These are phyloP conservation scores for Scaptomyza cyrtandrae DNA, from an alignment of 2,888 invertebrate species.

Conservation along the genomic window DNA sequence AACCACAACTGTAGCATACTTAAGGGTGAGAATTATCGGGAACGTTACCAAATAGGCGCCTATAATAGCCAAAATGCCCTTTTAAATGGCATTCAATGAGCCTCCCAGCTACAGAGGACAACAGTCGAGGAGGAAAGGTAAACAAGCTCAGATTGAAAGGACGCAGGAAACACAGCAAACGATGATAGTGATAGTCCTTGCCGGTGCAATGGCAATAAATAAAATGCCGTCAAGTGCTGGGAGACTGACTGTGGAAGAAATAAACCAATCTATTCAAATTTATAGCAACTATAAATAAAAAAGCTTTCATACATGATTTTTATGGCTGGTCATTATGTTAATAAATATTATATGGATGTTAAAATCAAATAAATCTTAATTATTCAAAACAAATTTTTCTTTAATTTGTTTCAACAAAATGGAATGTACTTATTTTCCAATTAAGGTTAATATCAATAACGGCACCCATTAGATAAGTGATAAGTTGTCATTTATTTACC, in stretches of 20 bases:
- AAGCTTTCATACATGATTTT: no score
- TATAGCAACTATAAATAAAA: neutral
- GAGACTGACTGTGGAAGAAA: conserved; percentile 13
- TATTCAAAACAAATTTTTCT: neutral
- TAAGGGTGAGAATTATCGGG: neutral
- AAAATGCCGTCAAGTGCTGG: conserved; percentile 35
- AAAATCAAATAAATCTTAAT: no score
- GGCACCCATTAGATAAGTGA: neutral
- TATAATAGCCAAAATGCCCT: conserved; percentile 67
- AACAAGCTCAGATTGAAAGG: conserved; percentile 37
- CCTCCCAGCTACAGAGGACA: conserved; percentile 13
- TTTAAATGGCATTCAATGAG: conserved; percentile 62
- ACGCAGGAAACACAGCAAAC: conserved; percentile 30
- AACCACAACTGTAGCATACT: conserved; percentile 49
- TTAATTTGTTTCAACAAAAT: neutral
- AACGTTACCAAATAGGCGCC: conserved; percentile 43
- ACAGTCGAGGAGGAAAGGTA: conserved; percentile 14
- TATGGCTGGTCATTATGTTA: no score
- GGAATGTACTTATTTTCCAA: no score
- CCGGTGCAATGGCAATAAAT: conserved; percentile 59
- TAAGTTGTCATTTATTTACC: neutral
- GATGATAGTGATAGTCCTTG: conserved; percentile 6
- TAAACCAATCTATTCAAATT: neutral
- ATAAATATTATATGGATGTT: no score
- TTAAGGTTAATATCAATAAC: no score